These are phyloP conservation scores for Aratinga solstitialis DNA, from an alignment of 2,797 vertebrate genomes.

Conservation along the genomic window DNA sequence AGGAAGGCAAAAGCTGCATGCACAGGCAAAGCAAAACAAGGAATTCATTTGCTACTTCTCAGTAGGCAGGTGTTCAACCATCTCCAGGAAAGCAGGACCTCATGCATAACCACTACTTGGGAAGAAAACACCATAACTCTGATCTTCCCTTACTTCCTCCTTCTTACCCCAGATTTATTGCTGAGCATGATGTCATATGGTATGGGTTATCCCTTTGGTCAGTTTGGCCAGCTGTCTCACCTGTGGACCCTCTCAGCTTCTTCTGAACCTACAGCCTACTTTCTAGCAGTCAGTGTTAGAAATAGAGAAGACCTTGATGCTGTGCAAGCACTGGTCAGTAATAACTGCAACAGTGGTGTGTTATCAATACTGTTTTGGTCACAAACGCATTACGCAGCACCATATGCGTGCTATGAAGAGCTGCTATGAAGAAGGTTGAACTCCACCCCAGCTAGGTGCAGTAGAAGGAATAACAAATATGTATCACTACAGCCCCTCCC, in stretches of 20 bases:
- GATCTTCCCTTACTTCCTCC: neutral
- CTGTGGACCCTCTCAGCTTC: neutral
- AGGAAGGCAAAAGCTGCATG: neutral
- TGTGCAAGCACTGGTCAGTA: neutral
- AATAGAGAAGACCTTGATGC: neutral
- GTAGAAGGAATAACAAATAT: neutral
- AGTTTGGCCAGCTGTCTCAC: rapidly evolving
- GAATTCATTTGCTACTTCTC: neutral
- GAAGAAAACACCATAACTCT: neutral
- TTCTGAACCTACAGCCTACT: neutral
- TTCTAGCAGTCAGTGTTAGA: neutral
- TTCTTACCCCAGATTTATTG: neutral
- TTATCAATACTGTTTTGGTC: neutral
- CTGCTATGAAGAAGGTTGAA: neutral
- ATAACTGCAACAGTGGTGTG: neutral
- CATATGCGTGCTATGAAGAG: neutral
- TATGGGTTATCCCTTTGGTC: neutral
- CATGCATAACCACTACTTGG: rapidly evolving
- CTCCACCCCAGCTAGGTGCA: neutral
- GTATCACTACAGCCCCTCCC: neutral
- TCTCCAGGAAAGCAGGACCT: neutral
- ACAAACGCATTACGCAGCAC: neutral
- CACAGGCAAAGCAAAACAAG: neutral
- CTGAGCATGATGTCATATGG: neutral
- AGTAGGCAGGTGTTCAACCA: neutral